Conservation (phyloP, 1,140 invertebrate species). For the Heterodera schachtii region DNA sequence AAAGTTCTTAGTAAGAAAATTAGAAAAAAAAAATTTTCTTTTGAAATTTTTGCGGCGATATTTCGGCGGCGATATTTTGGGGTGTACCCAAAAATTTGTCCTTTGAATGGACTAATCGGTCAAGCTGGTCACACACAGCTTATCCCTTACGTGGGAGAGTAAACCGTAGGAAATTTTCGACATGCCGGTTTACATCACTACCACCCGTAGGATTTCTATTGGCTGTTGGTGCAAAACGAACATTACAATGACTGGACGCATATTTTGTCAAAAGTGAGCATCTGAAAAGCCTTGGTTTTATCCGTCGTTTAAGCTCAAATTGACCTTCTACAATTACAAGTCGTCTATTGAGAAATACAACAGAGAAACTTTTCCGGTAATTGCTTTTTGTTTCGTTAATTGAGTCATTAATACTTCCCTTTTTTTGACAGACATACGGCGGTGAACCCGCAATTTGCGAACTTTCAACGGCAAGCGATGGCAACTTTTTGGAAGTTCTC, state of each 20-base stretch:
- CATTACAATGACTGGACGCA: conserved; percentile 95
- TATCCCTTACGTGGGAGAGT: too few relatives aligned
- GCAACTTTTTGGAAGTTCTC: conserved; percentile 93
- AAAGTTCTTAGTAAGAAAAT: too few relatives aligned
- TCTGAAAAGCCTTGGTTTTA: conserved; percentile 10
- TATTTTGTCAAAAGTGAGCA: conserved; percentile 70
- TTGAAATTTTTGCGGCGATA: too few relatives aligned
- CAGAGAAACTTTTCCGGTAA: conserved; percentile 47
- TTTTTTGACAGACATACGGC: conserved; percentile 23
- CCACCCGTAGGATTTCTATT: conserved; percentile 79
- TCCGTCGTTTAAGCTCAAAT: conserved; percentile 75
- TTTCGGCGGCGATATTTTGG: too few relatives aligned
- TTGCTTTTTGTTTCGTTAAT: neutral
- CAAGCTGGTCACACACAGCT: too few relatives aligned
- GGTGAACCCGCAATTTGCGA: conserved; percentile 73
- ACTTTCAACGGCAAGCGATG: conserved; percentile 83
- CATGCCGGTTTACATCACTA: conserved; percentile 14
- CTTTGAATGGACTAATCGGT: too few relatives aligned
- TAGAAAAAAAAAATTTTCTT: too few relatives aligned
- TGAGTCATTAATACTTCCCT: neutral
- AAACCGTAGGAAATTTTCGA: neutral
- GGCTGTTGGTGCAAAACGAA: conserved; percentile 95
- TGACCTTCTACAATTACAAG: conserved; percentile 87
- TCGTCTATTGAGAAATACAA: conserved; percentile 61
- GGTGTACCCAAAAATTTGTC: too few relatives aligned